phyloP scores from a whole-genome alignment of 2,888 invertebrate species.

The Oxycera nigricornis region DNA sequence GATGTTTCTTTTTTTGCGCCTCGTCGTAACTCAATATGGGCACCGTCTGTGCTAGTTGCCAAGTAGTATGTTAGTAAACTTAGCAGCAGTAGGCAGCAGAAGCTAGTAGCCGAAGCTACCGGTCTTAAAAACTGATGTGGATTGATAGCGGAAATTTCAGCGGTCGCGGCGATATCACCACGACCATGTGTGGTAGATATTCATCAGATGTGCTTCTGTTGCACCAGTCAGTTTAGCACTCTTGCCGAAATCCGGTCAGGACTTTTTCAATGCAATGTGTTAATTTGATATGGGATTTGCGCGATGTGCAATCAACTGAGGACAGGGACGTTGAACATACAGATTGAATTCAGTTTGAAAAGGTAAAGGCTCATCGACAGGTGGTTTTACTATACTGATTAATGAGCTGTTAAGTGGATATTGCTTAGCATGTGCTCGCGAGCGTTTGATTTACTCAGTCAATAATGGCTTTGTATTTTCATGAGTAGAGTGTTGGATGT shows the following conservation, averaged over 20 bases:
- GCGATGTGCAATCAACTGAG: conserved; percentile 2
- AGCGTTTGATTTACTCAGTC: too few species aligned
- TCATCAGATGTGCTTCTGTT: conserved; percentile 25
- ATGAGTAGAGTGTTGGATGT: too few species aligned
- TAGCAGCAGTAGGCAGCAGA: background rate
- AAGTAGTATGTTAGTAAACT: background rate
- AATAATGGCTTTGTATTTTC: too few species aligned
- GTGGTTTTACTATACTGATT: background rate
- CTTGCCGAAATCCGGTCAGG: conserved; percentile 7
- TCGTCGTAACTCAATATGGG: conserved; percentile 16
- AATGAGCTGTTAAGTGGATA: too few species aligned
- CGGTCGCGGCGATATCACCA: background rate
- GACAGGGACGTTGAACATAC: background rate
- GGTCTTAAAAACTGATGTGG: background rate
- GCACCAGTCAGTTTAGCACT: background rate
- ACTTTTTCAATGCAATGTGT: conserved; percentile 1
- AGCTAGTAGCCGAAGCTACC: background rate
- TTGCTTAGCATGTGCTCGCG: too few species aligned
- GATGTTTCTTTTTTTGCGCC: background rate
- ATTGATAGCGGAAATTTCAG: conserved; percentile 27
- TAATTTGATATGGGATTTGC: conserved; percentile 18
- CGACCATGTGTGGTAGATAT: background rate
- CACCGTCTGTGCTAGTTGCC: conserved; percentile 20
- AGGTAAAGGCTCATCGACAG: background rate
- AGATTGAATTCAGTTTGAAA: background rate